Percentiles rank a stretch among this genome's conserved stretches.
Conservation (phyloP, 2,797 vertebrate species). For the Masticophis lateralis region DNA sequence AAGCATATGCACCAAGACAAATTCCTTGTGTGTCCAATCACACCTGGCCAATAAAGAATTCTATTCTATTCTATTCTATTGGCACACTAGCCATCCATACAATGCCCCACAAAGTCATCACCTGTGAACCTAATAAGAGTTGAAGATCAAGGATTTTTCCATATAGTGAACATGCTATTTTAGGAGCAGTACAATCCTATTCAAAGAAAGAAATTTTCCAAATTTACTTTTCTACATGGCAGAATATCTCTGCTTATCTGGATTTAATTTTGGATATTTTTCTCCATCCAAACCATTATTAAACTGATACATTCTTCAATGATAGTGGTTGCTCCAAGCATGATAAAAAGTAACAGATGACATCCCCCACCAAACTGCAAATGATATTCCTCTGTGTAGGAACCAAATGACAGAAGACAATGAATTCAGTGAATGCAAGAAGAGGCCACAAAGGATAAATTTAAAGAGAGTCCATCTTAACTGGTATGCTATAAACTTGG, state of each 20-base stretch:
- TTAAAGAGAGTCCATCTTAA: not conserved
- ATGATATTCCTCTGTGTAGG: not conserved
- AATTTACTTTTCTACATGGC: not conserved
- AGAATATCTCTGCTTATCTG: not conserved
- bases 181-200: not conserved
- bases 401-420: not conserved
- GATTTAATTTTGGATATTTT: not conserved
- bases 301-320: not conserved
- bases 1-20: too few species aligned
- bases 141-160: not conserved
- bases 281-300: not conserved
- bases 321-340: not conserved
- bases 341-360: not conserved
- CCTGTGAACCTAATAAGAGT: not conserved
- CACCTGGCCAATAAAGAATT: too few species aligned
- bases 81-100: not conserved
- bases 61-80: not conserved
- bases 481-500: not conserved
- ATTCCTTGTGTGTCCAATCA: too few species aligned
- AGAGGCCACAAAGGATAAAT: not conserved
- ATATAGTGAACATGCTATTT: not conserved
- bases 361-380: not conserved
- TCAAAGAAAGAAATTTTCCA: not conserved
- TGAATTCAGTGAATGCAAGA: not conserved
- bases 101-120: not conserved